Evolutionary conservation across 2,797 vertebrate genomes (phyloP).

Genomic region (Myotis findleyi): DNA sequence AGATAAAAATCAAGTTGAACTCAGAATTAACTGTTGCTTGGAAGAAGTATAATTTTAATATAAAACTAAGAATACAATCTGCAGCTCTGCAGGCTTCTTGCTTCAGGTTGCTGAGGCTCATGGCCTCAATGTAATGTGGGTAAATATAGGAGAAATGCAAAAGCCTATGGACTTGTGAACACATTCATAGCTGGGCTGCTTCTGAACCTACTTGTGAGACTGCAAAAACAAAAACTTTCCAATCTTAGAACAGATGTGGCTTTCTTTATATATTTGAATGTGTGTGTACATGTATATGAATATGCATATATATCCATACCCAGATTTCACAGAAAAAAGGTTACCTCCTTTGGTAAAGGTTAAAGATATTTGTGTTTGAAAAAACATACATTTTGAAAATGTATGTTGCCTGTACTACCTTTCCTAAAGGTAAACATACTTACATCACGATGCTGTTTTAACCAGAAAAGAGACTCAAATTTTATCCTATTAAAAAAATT

Average conservation of each 20-base stretch:
- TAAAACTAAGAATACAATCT: neutral
- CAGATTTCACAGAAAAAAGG: neutral
- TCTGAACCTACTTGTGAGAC: neutral
- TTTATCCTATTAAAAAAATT: neutral
- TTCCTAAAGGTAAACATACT: neutral
- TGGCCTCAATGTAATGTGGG: neutral
- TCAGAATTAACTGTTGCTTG: slow-evolving; percentile 15
- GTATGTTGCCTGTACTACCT: neutral
- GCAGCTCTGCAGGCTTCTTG: neutral
- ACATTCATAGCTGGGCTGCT: neutral
- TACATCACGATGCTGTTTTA: neutral
- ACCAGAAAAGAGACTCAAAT: neutral
- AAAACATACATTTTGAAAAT: neutral
- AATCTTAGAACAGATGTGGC: neutral
- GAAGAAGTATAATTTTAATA: neutral
- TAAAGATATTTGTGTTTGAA: neutral
- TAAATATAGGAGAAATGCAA: neutral
- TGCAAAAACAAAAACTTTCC: neutral
- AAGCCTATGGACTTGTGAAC: neutral
- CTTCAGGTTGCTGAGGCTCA: neutral
- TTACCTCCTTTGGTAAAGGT: neutral
- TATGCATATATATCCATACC: neutral
- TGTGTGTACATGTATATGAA: neutral
- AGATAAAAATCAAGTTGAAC: neutral
- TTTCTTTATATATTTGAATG: neutral